Conservation (phyloP, 1,140 invertebrate genomes). For the Amyelois transitella region DNA sequence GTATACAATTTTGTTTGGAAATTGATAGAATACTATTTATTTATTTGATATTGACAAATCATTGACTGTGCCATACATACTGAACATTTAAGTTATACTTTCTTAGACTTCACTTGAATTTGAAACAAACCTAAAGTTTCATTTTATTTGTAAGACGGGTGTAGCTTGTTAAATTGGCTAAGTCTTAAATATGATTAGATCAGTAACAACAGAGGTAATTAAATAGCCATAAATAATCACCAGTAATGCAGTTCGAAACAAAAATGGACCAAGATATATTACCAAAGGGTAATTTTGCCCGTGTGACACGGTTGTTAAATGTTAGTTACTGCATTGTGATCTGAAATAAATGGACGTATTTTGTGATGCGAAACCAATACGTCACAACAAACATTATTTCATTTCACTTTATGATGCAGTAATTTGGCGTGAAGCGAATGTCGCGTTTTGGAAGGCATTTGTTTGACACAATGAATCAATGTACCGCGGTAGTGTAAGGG, state of each 20-base stretch:
- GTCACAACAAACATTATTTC: slow-evolving; percentile 72
- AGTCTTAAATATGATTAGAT: no score
- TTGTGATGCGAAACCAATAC: slow-evolving; percentile 61
- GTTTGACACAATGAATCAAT: slow-evolving; percentile 47
- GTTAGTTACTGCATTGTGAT: slow-evolving; percentile 65
- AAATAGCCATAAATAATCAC: not conserved
- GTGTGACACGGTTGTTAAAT: slow-evolving; percentile 56
- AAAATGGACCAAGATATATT: slow-evolving; percentile 25
- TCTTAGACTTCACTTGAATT: no score
- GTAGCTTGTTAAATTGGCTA: no score
- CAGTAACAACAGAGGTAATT: no score
- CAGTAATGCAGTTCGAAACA: not conserved
- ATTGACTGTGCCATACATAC: no score
- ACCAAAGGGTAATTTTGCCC: slow-evolving; percentile 51
- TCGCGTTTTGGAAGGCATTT: slow-evolving; percentile 51
- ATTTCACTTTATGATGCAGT: slow-evolving; percentile 64
- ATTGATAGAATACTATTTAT: no score
- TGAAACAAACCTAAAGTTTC: no score
- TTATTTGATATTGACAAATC: no score
- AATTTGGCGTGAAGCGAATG: slow-evolving; percentile 56
- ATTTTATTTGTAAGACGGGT: no score
- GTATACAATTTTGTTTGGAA: no score
- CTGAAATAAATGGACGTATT: slow-evolving; percentile 57
- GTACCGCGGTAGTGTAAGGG: slow-evolving; percentile 36
- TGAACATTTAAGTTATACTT: no score